These are phyloP conservation scores for Acipenser ruthenus DNA, from an alignment of 2,797 vertebrate species.

Conservation along the genomic window DNA sequence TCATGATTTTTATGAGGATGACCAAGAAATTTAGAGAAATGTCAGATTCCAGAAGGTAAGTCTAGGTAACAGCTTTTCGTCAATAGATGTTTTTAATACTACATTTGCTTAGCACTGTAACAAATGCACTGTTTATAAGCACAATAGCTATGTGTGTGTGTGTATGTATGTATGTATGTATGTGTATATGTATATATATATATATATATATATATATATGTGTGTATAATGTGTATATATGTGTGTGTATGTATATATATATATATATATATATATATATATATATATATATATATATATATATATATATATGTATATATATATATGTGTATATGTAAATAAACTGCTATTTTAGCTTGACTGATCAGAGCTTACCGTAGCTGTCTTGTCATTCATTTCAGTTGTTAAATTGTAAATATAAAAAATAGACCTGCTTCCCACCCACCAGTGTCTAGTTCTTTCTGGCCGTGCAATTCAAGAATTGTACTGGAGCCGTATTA, in stretches of 20 bases:
- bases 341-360: background rate
- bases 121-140: background rate
- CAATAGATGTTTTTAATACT: too few species aligned
- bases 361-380: background rate
- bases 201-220: too few species aligned
- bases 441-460: background rate
- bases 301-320: too few species aligned
- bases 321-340: background rate
- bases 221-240: too few species aligned
- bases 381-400: background rate
- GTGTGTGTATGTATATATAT: too few species aligned
- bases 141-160: too few species aligned
- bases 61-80: conserved; percentile 2
- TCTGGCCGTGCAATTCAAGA: background rate
- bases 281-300: too few species aligned
- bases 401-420: background rate
- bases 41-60: conserved; percentile 60
- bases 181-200: too few species aligned
- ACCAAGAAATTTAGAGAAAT: conserved; percentile 53
- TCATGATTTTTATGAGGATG: conserved; percentile 21
- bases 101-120: background rate
- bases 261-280: too few species aligned
- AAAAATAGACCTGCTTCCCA: background rate
- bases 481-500: too few species aligned
- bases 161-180: too few species aligned